Evolutionary conservation across 2,888 invertebrate genomes (phyloP).

Genomic region (Hirtodrosophila alboralis): DNA sequence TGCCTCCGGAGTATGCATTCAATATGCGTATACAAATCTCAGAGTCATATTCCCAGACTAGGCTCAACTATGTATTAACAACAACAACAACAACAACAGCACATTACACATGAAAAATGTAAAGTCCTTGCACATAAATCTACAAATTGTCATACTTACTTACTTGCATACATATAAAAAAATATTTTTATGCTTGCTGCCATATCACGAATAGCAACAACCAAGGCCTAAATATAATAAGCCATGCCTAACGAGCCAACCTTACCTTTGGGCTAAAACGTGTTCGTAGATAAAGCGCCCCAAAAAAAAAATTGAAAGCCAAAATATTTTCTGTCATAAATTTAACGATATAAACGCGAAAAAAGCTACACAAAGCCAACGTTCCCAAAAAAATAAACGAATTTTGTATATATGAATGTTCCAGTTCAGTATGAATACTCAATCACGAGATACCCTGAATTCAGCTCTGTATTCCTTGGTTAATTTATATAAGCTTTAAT

Average conservation of each 20-base stretch:
- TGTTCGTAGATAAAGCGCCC: conserved; percentile 55
- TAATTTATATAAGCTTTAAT: too few species aligned
- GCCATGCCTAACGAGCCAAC: conserved; percentile 59
- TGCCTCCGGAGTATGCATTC: conserved; percentile 22
- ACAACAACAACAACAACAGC: conserved; percentile 28
- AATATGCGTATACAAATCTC: conserved; percentile 52
- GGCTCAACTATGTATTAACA: conserved; percentile 25
- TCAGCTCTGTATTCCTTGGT: too few species aligned
- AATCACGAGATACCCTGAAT: neutral
- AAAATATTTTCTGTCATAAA: conserved; percentile 74
- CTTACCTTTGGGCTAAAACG: conserved; percentile 53
- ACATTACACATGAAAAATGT: conserved; percentile 50
- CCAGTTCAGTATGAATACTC: neutral
- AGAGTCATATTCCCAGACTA: conserved; percentile 34
- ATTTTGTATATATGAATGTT: too few species aligned
- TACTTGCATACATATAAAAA: conserved; percentile 17
- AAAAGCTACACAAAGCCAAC: conserved; percentile 49
- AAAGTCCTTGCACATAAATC: conserved; percentile 71
- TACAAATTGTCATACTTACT: conserved; percentile 65
- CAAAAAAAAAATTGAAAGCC: conserved; percentile 60
- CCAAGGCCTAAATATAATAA: conserved; percentile 18
- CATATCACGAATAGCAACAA: conserved; percentile 37
- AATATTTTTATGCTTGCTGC: conserved; percentile 49
- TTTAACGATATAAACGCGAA: conserved; percentile 72
- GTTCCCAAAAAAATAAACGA: conserved; percentile 20